Base-by-base conservation (phyloP, 2,888 invertebrate species). In the Ochlodes sylvanus region DNA sequence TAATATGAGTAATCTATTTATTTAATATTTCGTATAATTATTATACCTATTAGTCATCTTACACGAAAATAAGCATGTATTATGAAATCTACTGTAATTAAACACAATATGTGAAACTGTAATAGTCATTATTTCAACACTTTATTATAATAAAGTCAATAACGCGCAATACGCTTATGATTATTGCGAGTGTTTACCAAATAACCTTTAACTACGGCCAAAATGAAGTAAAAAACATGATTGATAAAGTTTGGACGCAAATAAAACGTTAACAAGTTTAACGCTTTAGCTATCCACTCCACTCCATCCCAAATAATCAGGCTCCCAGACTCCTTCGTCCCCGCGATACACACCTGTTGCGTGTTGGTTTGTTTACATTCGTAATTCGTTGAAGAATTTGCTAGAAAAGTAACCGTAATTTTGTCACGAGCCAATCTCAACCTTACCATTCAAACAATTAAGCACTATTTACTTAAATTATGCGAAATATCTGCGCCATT, bases 351-450 rank as follows among this genome's bases (percentile, higher is more conserved):
- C 75, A 84, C 86, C 82, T 85, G 85, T 89, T 88, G 86, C 85
- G 76, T 79, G 38, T 71, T 66, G 76, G 79, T 87, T 85, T 89
- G 83, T 87, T 88, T 87, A 89, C 85, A 77, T 81, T 79, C 75
- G 75, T 76, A 75, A 79, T 76, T 79, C 75, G 81, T 80, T 5
- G 21, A 79, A 75, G 72, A 84, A 80, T 69, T 55, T 77, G 85
- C 87, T 81, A 79, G 85, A 85, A 79, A 61, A 60, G 54, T 72
- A 63, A 72, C 77, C 67, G 58, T 63, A 57, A 71, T 72, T 58
- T 44, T 38, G 44, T 15, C 27, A 14, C 68, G 68, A 61, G 38
- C 42, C 3, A 75, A 64, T 69, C 60, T 63, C 15, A 57, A 72
- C 72, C 65, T 21, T 75, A 73, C 7, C 0, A 0, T 0, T 0